phyloP scores from a whole-genome alignment of 2,888 invertebrate genomes.

The Eupithecia insigniata region DNA sequence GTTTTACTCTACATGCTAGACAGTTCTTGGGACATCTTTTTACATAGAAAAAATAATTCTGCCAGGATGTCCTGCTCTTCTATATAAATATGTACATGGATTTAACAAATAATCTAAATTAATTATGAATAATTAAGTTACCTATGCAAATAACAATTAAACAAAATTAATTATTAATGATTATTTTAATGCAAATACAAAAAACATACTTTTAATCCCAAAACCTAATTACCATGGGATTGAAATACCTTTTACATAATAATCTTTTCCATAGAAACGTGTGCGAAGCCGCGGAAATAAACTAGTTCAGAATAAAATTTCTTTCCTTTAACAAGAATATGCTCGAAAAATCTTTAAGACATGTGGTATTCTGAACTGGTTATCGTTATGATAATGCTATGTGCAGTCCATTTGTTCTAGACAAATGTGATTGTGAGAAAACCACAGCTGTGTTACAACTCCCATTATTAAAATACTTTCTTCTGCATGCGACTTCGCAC shows the following conservation, averaged over 20 bases:
- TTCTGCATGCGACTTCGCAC: neutral
- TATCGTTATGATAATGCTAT: neutral
- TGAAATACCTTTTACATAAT: neutral
- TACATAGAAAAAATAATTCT: too few species aligned
- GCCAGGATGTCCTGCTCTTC: too few species aligned
- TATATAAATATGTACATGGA: too few species aligned
- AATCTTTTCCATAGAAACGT: neutral
- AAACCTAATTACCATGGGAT: neutral
- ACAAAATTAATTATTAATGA: too few species aligned
- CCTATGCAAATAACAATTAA: too few species aligned
- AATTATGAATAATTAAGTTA: too few species aligned
- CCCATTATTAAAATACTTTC: neutral
- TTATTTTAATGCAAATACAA: too few species aligned
- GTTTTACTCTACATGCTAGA: too few species aligned
- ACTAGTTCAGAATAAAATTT: neutral
- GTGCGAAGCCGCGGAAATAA: neutral
- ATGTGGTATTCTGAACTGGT: neutral
- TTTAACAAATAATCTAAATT: too few species aligned
- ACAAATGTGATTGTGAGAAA: neutral
- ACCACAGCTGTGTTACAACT: slow-evolving; percentile 4
- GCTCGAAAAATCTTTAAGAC: slow-evolving; percentile 1
- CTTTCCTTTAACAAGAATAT: neutral
- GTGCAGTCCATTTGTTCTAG: neutral
- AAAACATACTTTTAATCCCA: too few species aligned
- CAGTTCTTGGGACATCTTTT: too few species aligned